Conservation (phyloP, 2,797 vertebrate species). For the Orestias chungarensis region DNA sequence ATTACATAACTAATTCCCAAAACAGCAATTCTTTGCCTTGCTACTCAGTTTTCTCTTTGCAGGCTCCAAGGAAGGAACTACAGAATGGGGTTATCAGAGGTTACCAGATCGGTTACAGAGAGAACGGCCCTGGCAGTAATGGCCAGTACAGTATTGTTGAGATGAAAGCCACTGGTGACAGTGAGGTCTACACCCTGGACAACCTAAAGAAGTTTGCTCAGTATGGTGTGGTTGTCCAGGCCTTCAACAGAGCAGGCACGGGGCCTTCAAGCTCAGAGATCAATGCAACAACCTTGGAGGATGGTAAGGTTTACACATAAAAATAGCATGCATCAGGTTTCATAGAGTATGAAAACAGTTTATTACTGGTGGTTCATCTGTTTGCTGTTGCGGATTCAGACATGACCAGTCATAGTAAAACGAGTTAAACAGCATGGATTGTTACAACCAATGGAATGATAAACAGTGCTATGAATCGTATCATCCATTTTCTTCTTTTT, state of each 20-base stretch:
- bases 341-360: background rate
- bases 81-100: slow-evolving; percentile 97
- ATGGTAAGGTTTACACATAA: slow-evolving; percentile 79
- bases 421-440: background rate
- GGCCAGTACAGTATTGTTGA: slow-evolving; percentile 99
- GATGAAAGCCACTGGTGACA: slow-evolving; percentile 98
- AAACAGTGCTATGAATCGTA: slow-evolving; percentile 18
- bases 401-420: background rate
- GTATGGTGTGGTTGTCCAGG: slow-evolving; percentile 97
- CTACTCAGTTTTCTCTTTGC: background rate
- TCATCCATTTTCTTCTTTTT: slow-evolving; percentile 13
- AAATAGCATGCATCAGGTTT: background rate
- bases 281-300: slow-evolving; percentile 96
- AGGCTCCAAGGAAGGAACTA: slow-evolving; percentile 96
- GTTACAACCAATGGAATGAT: slow-evolving; percentile 5
- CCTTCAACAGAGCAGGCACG: slow-evolving; percentile 95
- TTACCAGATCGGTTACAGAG: slow-evolving; percentile 97
- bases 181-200: slow-evolving; percentile 96
- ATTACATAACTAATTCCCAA: background rate
- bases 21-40: background rate
- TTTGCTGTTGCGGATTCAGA: slow-evolving; percentile 1
- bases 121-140: slow-evolving; percentile 95
- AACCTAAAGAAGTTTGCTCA: slow-evolving; percentile 98
- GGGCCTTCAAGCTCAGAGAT: slow-evolving; percentile 97
- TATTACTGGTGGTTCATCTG: background rate